These are phyloP conservation scores for Hymenopus coronatus DNA, from an alignment of 2,888 invertebrate species.

Conservation along the genomic window DNA sequence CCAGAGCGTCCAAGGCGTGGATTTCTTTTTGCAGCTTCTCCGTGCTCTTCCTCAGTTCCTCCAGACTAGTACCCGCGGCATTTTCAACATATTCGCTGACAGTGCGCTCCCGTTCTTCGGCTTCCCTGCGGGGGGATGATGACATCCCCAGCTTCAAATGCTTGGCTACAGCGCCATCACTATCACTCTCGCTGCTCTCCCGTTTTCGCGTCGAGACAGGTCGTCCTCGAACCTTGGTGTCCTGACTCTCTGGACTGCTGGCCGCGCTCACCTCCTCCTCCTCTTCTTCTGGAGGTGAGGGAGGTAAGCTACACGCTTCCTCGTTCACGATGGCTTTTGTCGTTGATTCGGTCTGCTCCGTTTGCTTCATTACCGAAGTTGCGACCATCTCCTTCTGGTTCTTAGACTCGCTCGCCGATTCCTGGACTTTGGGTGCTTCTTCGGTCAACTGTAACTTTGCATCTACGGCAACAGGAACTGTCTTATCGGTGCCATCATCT, in stretches of 20 bases:
- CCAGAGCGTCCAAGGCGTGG: slow-evolving; percentile 67
- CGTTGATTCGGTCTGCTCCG: not conserved
- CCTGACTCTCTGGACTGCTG: slow-evolving; percentile 9
- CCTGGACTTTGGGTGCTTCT: not conserved
- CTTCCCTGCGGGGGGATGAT: not conserved
- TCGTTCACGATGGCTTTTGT: not conserved
- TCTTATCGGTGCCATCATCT: not conserved
- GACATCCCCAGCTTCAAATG: slow-evolving; percentile 22
- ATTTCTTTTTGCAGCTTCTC: slow-evolving; percentile 57
- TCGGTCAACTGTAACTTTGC: not conserved
- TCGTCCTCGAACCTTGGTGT: not conserved
- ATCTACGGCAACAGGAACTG: not conserved
- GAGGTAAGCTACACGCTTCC: not conserved
- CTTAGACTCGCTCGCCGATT: not conserved
- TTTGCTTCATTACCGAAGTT: not conserved
- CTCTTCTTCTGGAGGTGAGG: not conserved
- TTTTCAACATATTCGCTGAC: slow-evolving; percentile 60
- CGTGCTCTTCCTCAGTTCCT: slow-evolving; percentile 60
- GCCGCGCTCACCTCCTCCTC: not conserved
- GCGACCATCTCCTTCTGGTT: not conserved
- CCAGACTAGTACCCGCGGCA: slow-evolving; percentile 58
- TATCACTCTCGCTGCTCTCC: slow-evolving; percentile 30
- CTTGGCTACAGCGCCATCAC: slow-evolving; percentile 25
- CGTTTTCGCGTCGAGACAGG: not conserved
- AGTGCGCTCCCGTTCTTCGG: slow-evolving; percentile 34